Evolutionary conservation across 1,140 invertebrate genomes (phyloP).

Genomic region (Drosophila mayri): DNA sequence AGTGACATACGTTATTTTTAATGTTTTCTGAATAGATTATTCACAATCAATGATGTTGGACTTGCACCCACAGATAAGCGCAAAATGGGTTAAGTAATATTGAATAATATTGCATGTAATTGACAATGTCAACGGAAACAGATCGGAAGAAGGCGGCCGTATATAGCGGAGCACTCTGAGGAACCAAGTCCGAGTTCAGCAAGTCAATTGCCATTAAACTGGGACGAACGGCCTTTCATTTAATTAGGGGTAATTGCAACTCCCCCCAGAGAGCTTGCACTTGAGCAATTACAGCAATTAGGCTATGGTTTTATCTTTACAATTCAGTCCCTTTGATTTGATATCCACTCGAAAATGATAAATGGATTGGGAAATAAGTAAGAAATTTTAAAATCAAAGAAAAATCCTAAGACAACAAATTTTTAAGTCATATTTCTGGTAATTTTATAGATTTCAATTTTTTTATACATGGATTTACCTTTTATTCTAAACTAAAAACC

Average conservation of each 20-base stretch:
- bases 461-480: neutral
- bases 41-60: constrained; percentile 42
- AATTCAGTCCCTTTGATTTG: constrained; percentile 45
- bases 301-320: constrained; percentile 34
- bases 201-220: constrained; percentile 52
- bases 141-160: neutral
- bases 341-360: constrained; percentile 28
- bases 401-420: neutral
- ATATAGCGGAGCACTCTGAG: neutral
- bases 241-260: constrained; percentile 58
- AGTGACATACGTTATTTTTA: constrained; percentile 61
- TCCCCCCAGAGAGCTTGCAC: constrained; percentile 24
- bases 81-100: constrained; percentile 46
- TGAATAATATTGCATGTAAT: constrained; percentile 22
- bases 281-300: constrained; percentile 33
- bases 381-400: neutral
- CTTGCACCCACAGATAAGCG: constrained; percentile 44
- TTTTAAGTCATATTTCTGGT: neutral
- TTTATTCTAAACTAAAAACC: too few species aligned
- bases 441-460: too few species aligned
- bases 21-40: constrained; percentile 44
- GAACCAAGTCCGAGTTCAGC: constrained; percentile 37
- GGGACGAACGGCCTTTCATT: constrained; percentile 23
- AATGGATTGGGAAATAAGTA: neutral
- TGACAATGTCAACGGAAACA: constrained; percentile 42